Conservation (phyloP, 2,113 vertebrate genomes). For the Symphodus melops region DNA sequence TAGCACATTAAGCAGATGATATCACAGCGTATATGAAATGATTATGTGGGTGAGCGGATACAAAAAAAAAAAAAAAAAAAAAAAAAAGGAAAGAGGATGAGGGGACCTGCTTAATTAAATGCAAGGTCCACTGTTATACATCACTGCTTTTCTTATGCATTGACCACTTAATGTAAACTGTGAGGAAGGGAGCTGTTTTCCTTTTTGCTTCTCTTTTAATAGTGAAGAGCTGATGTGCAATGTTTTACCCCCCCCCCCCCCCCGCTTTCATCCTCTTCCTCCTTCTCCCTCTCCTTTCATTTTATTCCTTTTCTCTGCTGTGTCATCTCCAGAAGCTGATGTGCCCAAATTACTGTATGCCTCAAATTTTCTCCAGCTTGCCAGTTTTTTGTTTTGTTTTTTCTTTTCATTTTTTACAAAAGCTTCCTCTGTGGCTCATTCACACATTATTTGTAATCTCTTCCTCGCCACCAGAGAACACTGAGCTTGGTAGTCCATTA, state of each 20-base stretch:
- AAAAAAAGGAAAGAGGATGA: constrained; percentile 53
- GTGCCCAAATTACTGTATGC: constrained; percentile 59
- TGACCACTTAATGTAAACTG: constrained; percentile 74
- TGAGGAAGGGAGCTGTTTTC: constrained; percentile 43
- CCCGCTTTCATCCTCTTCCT: neutral
- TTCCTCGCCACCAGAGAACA: constrained; percentile 9
- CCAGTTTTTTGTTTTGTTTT: too few species aligned
- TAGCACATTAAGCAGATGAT: constrained; percentile 87
- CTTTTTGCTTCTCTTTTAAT: constrained; percentile 49
- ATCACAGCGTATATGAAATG: constrained; percentile 80
- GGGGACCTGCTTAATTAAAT: constrained; percentile 82
- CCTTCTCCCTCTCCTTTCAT: constrained; percentile 1
- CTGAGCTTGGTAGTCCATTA: constrained; percentile 12
- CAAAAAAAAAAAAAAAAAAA: constrained; percentile 31
- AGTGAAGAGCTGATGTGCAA: constrained; percentile 63
- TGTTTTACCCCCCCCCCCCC: constrained; percentile 22
- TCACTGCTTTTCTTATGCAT: constrained; percentile 69
- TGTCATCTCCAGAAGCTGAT: constrained; percentile 44
- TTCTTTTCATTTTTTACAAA: constrained; percentile 27
- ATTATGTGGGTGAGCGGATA: constrained; percentile 79
- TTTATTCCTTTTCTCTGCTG: constrained; percentile 36
- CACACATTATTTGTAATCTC: constrained; percentile 43
- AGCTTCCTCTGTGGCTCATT: constrained; percentile 43
- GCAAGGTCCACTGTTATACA: constrained; percentile 77
- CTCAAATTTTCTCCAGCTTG: constrained; percentile 36